A percentile compares a stretch with the other conserved stretches of the same genome.
Evolutionary conservation across 2,888 invertebrate species (phyloP).

Genomic region (Drosophila demipolita): DNA sequence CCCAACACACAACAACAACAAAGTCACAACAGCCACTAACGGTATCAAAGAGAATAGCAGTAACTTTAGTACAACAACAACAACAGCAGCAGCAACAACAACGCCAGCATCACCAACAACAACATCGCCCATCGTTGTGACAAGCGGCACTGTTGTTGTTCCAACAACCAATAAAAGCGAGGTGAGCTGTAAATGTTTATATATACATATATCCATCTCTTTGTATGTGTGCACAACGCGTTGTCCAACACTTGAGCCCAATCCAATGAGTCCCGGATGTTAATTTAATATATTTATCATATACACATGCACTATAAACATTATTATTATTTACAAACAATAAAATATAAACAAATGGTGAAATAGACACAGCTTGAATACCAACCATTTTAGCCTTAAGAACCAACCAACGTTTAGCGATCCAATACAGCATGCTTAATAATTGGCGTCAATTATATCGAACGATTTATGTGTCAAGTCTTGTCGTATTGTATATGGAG

Average conservation of each 20-base stretch:
- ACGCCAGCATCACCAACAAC: conserved; percentile 47
- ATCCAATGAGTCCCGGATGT: conserved; percentile 3
- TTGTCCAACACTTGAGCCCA: conserved; percentile 13
- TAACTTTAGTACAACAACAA: conserved; percentile 81
- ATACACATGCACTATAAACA: neutral
- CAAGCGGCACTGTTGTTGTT: conserved; percentile 63
- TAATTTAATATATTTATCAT: conserved; percentile 3
- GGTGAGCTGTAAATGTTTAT: conserved; percentile 64
- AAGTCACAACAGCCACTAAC: conserved; percentile 81
- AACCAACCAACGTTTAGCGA: conserved; percentile 4
- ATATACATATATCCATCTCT: conserved; percentile 1
- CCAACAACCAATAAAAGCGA: conserved; percentile 67
- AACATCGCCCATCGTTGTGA: conserved; percentile 79
- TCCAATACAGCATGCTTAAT: conserved; percentile 42
- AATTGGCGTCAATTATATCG: conserved; percentile 37
- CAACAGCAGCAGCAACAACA: conserved; percentile 48
- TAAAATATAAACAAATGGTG: neutral
- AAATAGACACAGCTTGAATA: neutral
- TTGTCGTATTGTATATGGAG: conserved; percentile 9
- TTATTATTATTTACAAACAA: conserved; percentile 2
- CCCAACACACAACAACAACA: conserved; percentile 70
- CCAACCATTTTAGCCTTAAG: conserved; percentile 1
- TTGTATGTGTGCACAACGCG: conserved; percentile 15
- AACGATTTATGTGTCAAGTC: conserved; percentile 39
- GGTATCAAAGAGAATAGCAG: conserved; percentile 84